Evolutionary conservation across 2,888 invertebrate species (phyloP).

Genomic region (Micoletzkya japonica): DNA sequence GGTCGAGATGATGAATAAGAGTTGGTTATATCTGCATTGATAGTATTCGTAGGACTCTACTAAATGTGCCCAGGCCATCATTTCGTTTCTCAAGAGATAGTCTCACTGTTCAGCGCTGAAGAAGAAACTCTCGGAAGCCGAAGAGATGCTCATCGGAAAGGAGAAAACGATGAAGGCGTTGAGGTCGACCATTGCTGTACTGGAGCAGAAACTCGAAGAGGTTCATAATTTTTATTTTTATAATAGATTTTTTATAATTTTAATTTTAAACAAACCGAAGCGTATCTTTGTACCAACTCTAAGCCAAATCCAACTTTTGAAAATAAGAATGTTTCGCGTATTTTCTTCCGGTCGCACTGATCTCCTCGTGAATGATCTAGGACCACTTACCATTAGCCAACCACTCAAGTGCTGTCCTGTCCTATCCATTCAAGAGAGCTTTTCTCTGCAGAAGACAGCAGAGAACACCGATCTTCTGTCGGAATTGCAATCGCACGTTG

Average conservation of each 20-base stretch:
- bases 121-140: neutral
- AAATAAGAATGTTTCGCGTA: neutral
- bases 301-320: neutral
- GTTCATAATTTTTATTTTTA: neutral
- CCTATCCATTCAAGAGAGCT: too few species aligned
- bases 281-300: neutral
- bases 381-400: too few species aligned
- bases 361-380: neutral
- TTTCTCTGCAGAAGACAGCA: constrained; percentile 10
- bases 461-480: constrained; percentile 7
- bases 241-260: neutral
- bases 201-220: constrained; percentile 27
- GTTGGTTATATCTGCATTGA: neutral
- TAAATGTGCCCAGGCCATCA: too few species aligned
- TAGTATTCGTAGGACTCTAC: too few species aligned
- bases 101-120: constrained; percentile 1
- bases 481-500: constrained; percentile 12
- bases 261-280: neutral
- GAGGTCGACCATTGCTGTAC: neutral
- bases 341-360: neutral
- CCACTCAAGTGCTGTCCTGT: too few species aligned
- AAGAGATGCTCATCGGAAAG: neutral
- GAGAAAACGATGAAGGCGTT: constrained; percentile 21
- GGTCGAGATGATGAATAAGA: neutral
- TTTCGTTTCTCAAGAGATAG: too few species aligned